Base-by-base conservation (phyloP, 2,888 invertebrate genomes). In the Agrotis clavis region DNA sequence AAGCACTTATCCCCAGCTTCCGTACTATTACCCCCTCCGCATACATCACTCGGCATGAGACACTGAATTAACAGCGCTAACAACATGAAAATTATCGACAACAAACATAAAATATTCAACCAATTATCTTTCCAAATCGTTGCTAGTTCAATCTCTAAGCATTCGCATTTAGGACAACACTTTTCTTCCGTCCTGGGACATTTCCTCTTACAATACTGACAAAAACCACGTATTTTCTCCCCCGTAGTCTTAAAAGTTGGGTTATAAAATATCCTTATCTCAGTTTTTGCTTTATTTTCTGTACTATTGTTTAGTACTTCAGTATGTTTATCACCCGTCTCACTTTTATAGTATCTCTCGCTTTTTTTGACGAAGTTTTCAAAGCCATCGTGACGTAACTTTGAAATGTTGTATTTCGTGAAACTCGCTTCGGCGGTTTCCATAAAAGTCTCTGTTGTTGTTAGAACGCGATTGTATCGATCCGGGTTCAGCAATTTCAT, bases 311-410 rank as follows among this genome's bases (percentile, higher is more conserved):
- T 92, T 2, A 92, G 73, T n/a, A 95, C 90, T 0, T 90, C 92
- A 0, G 94, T 95, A 1, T 91, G 88, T 14, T 91, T 88, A 57
- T 95, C 95, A 1, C 90, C 87, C 0, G 87, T 85, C 71, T 94
- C 95, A 11, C 88, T 93, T 0, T 94, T 94, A 71, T 94, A 96
- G 71, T 95, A 96, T 45, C 92, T 93, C 69, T 96, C 96, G 86
- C 96, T 96, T n/a, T 93, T 91, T 84, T 96, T 96, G 2, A 96
- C 87, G 74, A 96, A 96, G 2, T 89, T 93, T 69, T 96, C 96
- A 4, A 96, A 93, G 53, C 94, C 92, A 50, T 96, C 95, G 0
- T 82, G 84, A 51, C 89, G 91, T 0, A 90, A 74, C 83, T 92
- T 93, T 2, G 92, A 90, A 1, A 95, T 81, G 69, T 94, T 90